A percentile compares a stretch with the other conserved stretches of the same genome.
Evolutionary conservation across 2,113 vertebrate genomes (phyloP).

Genomic region (Chrysochloris asiatica): DNA sequence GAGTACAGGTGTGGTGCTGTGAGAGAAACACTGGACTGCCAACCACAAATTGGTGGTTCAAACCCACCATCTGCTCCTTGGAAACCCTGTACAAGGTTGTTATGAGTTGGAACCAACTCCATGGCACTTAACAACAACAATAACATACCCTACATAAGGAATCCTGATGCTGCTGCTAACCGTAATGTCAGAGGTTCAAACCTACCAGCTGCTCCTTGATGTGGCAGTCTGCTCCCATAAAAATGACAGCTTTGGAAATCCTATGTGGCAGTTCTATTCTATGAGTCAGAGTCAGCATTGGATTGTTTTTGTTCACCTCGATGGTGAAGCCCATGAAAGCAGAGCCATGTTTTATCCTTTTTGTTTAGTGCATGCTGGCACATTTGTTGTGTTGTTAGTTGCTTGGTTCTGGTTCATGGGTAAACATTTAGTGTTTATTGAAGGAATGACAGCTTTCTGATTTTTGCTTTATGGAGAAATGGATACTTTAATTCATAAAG

Average conservation of each 20-base stretch:
- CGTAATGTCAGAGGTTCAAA: background rate
- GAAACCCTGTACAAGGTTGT: too few species aligned
- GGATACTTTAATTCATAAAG: background rate
- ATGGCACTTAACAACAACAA: too few species aligned
- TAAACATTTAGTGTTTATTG: slow-evolving; percentile 31
- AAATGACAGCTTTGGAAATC: background rate
- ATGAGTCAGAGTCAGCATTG: background rate
- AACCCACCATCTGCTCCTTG: too few species aligned
- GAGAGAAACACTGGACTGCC: too few species aligned
- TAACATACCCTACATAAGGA: background rate
- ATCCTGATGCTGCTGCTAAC: background rate
- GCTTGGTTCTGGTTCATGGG: background rate
- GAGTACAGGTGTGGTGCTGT: background rate
- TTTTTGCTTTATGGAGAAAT: slow-evolving; percentile 47
- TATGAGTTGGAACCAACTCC: too few species aligned
- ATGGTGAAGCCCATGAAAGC: background rate
- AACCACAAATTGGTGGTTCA: too few species aligned
- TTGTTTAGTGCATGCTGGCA: background rate
- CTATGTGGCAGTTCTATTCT: background rate
- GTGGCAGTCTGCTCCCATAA: background rate
- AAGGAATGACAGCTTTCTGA: slow-evolving; percentile 19
- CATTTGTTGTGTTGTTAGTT: background rate
- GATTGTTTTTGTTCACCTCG: background rate
- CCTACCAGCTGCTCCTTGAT: background rate
- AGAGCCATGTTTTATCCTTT: slow-evolving; percentile 36